These are phyloP conservation scores for Lymantria dispar DNA, from an alignment of 2,888 invertebrate species.

Conservation along the genomic window DNA sequence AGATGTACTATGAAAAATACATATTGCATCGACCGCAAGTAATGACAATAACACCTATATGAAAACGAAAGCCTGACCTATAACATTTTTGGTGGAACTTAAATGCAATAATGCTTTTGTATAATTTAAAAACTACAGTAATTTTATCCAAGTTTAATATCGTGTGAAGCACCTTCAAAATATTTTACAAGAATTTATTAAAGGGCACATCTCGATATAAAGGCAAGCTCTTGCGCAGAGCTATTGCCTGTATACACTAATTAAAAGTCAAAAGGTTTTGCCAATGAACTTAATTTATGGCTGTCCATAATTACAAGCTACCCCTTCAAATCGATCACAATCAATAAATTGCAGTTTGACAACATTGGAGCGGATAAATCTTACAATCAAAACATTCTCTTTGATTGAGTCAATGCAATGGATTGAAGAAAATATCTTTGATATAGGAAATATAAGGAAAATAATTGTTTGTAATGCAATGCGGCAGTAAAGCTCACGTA, in stretches of 20 bases:
- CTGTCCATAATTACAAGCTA: slow-evolving; percentile 54
- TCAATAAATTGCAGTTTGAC: slow-evolving; percentile 52
- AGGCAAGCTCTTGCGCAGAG: slow-evolving; percentile 27
- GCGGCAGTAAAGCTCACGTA: slow-evolving; percentile 55
- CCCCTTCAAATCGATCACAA: slow-evolving; percentile 39
- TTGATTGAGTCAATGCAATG: background rate
- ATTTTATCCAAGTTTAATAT: too few relatives aligned
- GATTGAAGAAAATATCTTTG: slow-evolving; percentile 23
- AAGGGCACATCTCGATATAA: slow-evolving; percentile 49
- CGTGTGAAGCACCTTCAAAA: slow-evolving; percentile 21
- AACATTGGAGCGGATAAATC: slow-evolving; percentile 42
- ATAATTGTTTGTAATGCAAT: slow-evolving; percentile 48
- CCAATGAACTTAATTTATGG: slow-evolving; percentile 55
- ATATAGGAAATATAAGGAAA: slow-evolving; percentile 42
- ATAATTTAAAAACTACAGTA: too few relatives aligned
- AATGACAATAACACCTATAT: too few relatives aligned
- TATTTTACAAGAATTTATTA: slow-evolving; percentile 63
- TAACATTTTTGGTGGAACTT: too few relatives aligned
- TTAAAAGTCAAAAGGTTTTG: slow-evolving; percentile 68
- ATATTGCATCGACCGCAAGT: too few relatives aligned
- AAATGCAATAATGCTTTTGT: too few relatives aligned
- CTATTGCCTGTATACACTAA: slow-evolving; percentile 58
- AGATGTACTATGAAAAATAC: too few relatives aligned
- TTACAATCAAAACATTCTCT: slow-evolving; percentile 22
- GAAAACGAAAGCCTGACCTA: too few relatives aligned